phyloP scores from a whole-genome alignment of 1,140 invertebrate genomes.

The Achroia grisella region DNA sequence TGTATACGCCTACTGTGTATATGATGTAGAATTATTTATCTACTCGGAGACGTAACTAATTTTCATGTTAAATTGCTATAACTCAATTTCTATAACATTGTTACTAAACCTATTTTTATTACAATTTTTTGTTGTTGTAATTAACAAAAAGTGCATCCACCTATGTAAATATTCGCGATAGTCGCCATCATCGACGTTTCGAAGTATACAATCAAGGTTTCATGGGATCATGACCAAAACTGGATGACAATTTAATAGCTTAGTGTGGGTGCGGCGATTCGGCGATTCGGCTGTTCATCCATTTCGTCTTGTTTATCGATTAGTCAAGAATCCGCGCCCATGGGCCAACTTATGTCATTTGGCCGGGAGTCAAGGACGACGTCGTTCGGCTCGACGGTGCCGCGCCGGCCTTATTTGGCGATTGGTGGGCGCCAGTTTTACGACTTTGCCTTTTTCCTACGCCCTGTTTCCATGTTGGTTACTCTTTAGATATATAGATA shows the following conservation, averaged over 20 bases:
- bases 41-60: too few relatives aligned
- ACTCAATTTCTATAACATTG: background rate
- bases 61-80: too few relatives aligned
- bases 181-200: too few relatives aligned
- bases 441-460: conserved; percentile 67
- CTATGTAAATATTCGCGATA: too few relatives aligned
- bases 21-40: background rate
- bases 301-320: conserved; percentile 62
- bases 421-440: conserved; percentile 72
- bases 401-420: conserved; percentile 67
- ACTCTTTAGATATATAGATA: conserved; percentile 42
- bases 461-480: conserved; percentile 53
- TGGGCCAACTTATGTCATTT: conserved; percentile 71
- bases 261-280: conserved; percentile 47
- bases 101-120: background rate
- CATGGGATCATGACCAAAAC: conserved; percentile 42
- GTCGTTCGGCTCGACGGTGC: conserved; percentile 53
- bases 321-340: conserved; percentile 64
- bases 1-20: background rate
- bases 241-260: conserved; percentile 38
- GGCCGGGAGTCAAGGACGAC: conserved; percentile 67
- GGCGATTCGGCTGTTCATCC: conserved; percentile 43
- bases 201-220: conserved; percentile 22
- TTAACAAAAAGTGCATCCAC: too few relatives aligned
- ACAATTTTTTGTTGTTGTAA: too few relatives aligned